These are phyloP conservation scores for Ciconia stormi DNA, from an alignment of 2,113 vertebrate species.

Conservation along the genomic window DNA sequence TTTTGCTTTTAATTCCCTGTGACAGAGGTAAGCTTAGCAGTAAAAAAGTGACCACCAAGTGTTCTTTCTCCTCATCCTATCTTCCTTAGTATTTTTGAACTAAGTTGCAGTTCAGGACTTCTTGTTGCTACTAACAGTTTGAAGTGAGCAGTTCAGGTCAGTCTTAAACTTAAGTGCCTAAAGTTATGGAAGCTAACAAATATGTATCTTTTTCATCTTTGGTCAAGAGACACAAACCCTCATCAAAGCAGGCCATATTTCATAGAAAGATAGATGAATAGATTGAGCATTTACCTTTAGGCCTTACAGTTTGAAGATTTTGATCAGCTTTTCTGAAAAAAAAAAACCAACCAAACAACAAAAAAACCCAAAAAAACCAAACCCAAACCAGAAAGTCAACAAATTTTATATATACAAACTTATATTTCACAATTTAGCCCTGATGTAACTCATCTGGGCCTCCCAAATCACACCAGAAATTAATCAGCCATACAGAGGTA, in stretches of 20 bases:
- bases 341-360: neutral
- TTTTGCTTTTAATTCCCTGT: constrained; percentile 43
- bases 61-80: neutral
- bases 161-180: neutral
- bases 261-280: neutral
- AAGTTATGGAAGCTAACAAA: neutral
- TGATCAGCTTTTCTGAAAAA: neutral
- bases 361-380: too few relatives aligned
- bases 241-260: neutral
- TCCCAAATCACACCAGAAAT: constrained; percentile 28
- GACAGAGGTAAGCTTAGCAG: neutral
- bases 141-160: neutral
- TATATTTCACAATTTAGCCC: neutral
- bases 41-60: neutral
- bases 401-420: neutral
- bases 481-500: constrained; percentile 40
- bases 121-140: neutral
- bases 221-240: neutral
- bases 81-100: neutral
- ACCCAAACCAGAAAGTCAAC: neutral
- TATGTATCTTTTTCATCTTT: neutral
- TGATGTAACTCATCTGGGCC: neutral
- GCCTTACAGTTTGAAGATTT: neutral
- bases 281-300: neutral
- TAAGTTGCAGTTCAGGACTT: neutral